Evolutionary conservation across 2,113 vertebrate species (phyloP).

Genomic region (Rousettus leschenaultii): DNA sequence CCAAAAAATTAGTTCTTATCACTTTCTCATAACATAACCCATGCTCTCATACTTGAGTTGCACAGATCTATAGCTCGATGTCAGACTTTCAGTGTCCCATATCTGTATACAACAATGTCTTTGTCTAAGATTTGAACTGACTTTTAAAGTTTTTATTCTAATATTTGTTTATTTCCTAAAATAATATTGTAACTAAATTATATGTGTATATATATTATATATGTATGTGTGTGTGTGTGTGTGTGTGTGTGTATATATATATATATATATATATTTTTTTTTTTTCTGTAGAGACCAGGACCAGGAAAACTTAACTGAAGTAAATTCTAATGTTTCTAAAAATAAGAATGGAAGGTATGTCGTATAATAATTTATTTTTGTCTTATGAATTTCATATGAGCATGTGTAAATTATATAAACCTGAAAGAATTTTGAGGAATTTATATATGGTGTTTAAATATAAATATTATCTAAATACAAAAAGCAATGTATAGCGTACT

Average conservation of each 20-base stretch:
- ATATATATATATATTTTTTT: not conserved
- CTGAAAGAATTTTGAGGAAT: not conserved
- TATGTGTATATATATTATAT: too few species aligned
- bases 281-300: constrained; percentile 47
- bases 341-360: constrained; percentile 72
- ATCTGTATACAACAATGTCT: not conserved
- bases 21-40: not conserved
- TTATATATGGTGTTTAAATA: not conserved
- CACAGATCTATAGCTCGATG: not conserved
- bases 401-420: not conserved
- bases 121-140: not conserved
- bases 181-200: not conserved
- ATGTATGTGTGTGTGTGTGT: not conserved
- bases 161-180: not conserved
- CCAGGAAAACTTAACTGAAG: constrained; percentile 51
- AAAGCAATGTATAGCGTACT: not conserved
- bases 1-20: not conserved
- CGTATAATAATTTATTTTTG: not conserved
- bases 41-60: not conserved
- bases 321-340: constrained; percentile 57
- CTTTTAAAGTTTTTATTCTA: not conserved
- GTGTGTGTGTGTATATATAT: not conserved
- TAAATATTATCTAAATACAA: not conserved
- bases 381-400: not conserved
- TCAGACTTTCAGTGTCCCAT: not conserved